phyloP scores from a whole-genome alignment of 2,888 invertebrate species.

The Drosophila leonis region DNA sequence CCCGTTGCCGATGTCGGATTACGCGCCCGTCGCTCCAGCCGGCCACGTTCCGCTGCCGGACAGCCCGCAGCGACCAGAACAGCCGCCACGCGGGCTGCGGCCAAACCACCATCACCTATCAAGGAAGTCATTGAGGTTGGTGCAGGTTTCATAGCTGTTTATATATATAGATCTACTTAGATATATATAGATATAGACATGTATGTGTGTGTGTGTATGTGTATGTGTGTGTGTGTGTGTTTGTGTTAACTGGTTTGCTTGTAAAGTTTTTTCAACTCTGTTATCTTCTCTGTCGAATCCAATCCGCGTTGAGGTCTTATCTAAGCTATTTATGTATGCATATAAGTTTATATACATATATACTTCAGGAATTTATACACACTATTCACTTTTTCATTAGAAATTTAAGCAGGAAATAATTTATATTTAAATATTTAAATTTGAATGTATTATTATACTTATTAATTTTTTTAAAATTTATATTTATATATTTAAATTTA shows the following conservation, averaged over 20 bases:
- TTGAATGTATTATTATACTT: too few relatives aligned
- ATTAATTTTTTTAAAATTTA: too few relatives aligned
- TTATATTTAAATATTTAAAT: too few relatives aligned
- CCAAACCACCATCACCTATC: conserved; percentile 71
- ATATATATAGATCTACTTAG: background rate
- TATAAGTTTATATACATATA: background rate
- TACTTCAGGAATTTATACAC: too few relatives aligned
- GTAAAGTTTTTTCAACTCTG: conserved; percentile 7
- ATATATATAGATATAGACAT: background rate
- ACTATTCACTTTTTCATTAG: too few relatives aligned
- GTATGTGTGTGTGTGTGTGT: conserved; percentile 2
- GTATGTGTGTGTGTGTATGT: background rate
- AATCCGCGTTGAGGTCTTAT: conserved; percentile 18
- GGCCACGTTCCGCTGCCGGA: conserved; percentile 85
- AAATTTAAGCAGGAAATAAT: too few relatives aligned
- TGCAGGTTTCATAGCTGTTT: conserved; percentile 8
- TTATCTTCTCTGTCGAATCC: conserved; percentile 28
- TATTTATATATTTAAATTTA: too few relatives aligned
- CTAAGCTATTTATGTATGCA: background rate
- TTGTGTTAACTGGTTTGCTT: conserved; percentile 38
- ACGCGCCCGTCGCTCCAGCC: conserved; percentile 86
- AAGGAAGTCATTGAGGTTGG: conserved; percentile 78
- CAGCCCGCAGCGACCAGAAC: conserved; percentile 33
- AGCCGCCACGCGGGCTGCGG: conserved; percentile 49
- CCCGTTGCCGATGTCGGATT: conserved; percentile 28